A percentile compares a stretch with the other conserved stretches of the same genome.
Conservation (phyloP, 2,797 vertebrate genomes). For the Pangasius sanitwongsei region DNA sequence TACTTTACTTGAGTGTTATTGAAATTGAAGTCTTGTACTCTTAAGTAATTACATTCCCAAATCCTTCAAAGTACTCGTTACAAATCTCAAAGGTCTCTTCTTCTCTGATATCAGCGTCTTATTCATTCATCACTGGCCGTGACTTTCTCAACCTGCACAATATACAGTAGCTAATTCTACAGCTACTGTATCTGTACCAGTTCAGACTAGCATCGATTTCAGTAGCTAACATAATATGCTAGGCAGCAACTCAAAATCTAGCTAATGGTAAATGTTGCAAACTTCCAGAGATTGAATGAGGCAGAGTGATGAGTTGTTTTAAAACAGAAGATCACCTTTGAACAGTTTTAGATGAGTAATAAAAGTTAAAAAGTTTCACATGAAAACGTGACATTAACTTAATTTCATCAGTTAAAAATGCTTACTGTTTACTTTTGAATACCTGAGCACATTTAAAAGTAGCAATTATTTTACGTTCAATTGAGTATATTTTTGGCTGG, state of each 20-base stretch:
- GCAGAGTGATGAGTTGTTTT: not conserved
- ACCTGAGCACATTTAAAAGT: too few species aligned
- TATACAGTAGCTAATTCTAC: not conserved
- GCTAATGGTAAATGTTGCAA: not conserved
- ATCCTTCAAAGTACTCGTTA: not conserved
- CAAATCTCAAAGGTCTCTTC: not conserved
- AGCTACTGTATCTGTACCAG: not conserved
- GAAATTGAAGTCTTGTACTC: not conserved
- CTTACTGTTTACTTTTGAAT: too few species aligned
- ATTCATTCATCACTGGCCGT: not conserved
- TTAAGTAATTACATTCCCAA: not conserved
- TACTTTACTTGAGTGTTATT: not conserved
- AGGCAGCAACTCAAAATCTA: not conserved
- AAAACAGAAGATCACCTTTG: not conserved
- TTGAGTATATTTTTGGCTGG: not conserved
- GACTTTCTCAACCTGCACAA: not conserved
- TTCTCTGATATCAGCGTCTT: not conserved
- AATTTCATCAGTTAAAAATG: too few species aligned
- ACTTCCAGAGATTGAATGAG: not conserved
- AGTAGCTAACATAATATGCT: not conserved
- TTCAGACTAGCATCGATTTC: not conserved
- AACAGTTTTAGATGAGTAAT: too few species aligned
- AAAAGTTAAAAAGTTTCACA: too few species aligned
- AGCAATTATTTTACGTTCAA: not conserved
- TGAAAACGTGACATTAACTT: too few species aligned